Evolutionary conservation across 92 coral and sea anemone genomes (phyloP).

Genomic region (Zoanthus gigantus): DNA sequence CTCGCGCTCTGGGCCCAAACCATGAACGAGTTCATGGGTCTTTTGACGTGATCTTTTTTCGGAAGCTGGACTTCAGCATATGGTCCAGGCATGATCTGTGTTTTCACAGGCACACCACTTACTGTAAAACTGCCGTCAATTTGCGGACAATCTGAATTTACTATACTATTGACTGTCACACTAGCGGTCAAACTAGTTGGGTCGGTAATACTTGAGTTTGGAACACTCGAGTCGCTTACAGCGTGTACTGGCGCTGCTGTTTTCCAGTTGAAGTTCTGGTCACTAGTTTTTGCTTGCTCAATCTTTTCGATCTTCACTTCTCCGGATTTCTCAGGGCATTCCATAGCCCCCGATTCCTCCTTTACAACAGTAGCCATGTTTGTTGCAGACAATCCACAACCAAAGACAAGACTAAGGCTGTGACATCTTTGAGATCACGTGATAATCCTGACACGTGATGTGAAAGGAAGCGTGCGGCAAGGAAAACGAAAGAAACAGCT

Average conservation of each 20-base stretch:
- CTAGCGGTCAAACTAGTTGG: slow-evolving; percentile 74
- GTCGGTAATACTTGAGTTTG: slow-evolving; percentile 59
- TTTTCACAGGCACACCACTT: slow-evolving; percentile 83
- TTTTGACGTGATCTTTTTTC: slow-evolving; percentile 93
- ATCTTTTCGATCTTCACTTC: slow-evolving; percentile 96
- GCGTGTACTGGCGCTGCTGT: slow-evolving; percentile 77
- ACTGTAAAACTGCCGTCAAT: slow-evolving; percentile 84
- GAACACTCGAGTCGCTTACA: slow-evolving; percentile 73
- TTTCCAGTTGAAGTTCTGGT: slow-evolving; percentile 94
- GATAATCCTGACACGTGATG: slow-evolving; percentile 82
- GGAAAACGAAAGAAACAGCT: slow-evolving; percentile 26
- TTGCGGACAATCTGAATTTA: slow-evolving; percentile 84
- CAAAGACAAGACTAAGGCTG: slow-evolving; percentile 74
- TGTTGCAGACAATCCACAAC: slow-evolving; percentile 48
- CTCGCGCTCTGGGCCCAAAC: slow-evolving; percentile 99
- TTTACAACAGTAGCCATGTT: slow-evolving; percentile 89
- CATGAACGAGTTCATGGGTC: slow-evolving; percentile 99
- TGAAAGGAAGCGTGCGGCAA: slow-evolving; percentile 57
- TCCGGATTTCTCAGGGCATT: slow-evolving; percentile 89
- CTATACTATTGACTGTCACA: slow-evolving; percentile 77
- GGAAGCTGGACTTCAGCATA: slow-evolving; percentile 92
- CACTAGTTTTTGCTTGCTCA: slow-evolving; percentile 86
- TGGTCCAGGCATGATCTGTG: slow-evolving; percentile 94
- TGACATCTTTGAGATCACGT: slow-evolving; percentile 87
- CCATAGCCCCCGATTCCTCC: slow-evolving; percentile 77